These are phyloP conservation scores for Stomatorhinus walkeri DNA, from an alignment of 2,797 vertebrate species.

Conservation along the genomic window DNA sequence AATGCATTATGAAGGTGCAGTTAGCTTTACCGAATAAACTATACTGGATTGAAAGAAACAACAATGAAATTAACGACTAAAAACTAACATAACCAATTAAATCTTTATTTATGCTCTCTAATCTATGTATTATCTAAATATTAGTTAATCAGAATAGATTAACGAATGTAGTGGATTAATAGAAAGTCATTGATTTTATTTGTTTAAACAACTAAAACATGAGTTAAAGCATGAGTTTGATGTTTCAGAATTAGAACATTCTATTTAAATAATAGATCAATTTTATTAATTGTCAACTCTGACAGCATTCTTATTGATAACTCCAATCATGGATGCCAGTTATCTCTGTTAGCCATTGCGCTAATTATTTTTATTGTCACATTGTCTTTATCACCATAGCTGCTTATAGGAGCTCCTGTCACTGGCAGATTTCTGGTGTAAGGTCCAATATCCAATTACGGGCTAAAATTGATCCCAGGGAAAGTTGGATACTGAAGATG, in stretches of 20 bases:
- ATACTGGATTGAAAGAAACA: neutral
- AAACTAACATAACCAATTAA: neutral
- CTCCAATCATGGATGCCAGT: constrained; percentile 28
- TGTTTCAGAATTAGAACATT: neutral
- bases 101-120: neutral
- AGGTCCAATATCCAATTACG: constrained; percentile 40
- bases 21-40: neutral
- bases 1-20: neutral
- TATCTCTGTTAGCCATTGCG: constrained; percentile 28
- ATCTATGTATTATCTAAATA: neutral
- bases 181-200: neutral
- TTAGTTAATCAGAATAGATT: neutral
- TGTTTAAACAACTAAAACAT: neutral
- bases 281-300: neutral
- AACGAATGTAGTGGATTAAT: neutral
- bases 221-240: neutral
- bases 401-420: constrained; percentile 34
- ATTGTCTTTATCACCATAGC: constrained; percentile 35
- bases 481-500: constrained; percentile 12
- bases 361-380: constrained; percentile 24
- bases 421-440: constrained; percentile 26
- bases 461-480: constrained; percentile 38
- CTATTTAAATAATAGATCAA: neutral
- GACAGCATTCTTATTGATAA: neutral
- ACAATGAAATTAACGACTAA: neutral